phyloP scores from a whole-genome alignment of 1,140 invertebrate genomes.

The Ceratina calcarata region DNA sequence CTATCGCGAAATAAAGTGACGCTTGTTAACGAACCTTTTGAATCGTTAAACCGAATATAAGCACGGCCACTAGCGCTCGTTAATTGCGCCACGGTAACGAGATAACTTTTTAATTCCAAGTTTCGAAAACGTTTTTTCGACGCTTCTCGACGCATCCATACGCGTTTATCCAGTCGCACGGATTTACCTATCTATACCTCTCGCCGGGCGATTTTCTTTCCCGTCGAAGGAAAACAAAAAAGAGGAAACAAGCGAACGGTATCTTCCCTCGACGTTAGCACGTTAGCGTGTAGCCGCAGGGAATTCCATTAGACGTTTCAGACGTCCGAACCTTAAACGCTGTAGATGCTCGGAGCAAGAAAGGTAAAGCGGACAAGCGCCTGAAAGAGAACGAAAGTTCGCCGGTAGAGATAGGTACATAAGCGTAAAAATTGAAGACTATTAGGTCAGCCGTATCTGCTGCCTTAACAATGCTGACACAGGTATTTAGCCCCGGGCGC shows the following conservation, averaged over 20 bases:
- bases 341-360: background rate
- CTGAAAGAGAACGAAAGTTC: conserved; percentile 1
- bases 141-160: background rate
- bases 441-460: conserved; percentile 61
- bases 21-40: conserved; percentile 40
- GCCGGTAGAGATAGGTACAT: conserved; percentile 51
- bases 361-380: background rate
- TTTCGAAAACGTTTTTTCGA: conserved; percentile 11
- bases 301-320: conserved; percentile 62
- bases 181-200: too few species aligned
- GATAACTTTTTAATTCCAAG: conserved; percentile 37
- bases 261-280: conserved; percentile 7
- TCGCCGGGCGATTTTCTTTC: conserved; percentile 32
- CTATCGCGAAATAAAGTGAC: conserved; percentile 22
- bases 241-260: conserved; percentile 7
- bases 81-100: conserved; percentile 29
- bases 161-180: too few species aligned
- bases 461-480: conserved; percentile 68
- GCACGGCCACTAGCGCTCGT: conserved; percentile 7
- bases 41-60: conserved; percentile 34
- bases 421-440: conserved; percentile 69
- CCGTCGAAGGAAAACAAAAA: background rate
- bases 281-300: conserved; percentile 51
- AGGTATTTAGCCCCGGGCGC: conserved; percentile 63
- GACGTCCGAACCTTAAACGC: conserved; percentile 41